These are phyloP conservation scores for Entomyzon cyanotis DNA, from an alignment of 2,113 vertebrate species.

Conservation along the genomic window DNA sequence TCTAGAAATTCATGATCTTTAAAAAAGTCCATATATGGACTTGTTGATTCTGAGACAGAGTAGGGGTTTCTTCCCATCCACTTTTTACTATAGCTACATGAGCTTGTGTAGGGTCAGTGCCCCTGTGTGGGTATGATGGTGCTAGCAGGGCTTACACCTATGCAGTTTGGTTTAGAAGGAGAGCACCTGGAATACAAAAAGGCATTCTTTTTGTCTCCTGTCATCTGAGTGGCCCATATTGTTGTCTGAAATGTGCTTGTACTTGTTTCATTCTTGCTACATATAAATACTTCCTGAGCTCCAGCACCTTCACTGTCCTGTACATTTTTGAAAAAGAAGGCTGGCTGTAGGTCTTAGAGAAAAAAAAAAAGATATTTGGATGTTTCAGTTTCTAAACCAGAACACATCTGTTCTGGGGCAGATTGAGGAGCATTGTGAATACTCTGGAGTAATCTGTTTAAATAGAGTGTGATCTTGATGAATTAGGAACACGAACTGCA, in stretches of 20 bases:
- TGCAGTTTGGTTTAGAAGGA: background rate
- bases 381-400: slow-evolving; percentile 18
- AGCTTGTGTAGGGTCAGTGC: background rate
- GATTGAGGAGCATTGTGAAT: background rate
- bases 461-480: slow-evolving; percentile 48
- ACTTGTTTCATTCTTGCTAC: background rate
- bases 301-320: background rate
- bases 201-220: background rate
- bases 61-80: background rate
- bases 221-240: background rate
- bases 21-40: background rate
- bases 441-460: slow-evolving; percentile 50
- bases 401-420: slow-evolving; percentile 33
- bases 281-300: background rate
- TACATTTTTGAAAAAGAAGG: background rate
- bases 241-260: background rate
- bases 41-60: background rate
- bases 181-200: background rate
- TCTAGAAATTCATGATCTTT: background rate
- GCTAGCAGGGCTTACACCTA: background rate
- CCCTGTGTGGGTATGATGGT: background rate
- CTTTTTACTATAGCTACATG: background rate
- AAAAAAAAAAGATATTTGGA: background rate
- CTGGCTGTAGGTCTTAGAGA: background rate
- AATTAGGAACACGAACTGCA: background rate